phyloP scores from a whole-genome alignment of 2,113 vertebrate genomes.

The Dipodomys merriami region DNA sequence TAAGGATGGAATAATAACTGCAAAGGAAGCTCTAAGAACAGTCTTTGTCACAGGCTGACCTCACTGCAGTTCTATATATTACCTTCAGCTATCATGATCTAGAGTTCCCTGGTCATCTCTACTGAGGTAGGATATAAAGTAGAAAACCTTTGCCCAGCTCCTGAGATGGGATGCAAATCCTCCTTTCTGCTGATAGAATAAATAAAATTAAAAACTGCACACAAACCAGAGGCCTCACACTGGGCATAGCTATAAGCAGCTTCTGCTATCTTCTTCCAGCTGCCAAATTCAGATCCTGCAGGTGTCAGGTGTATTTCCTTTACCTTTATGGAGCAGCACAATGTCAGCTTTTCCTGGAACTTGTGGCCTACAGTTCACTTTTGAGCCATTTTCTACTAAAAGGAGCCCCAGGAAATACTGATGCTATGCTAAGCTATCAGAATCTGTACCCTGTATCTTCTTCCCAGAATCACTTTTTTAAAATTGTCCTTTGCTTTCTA shows the following conservation, averaged over 20 bases:
- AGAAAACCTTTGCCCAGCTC: not conserved
- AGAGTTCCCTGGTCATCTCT: not conserved
- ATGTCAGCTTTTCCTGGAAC: not conserved
- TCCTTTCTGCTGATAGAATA: not conserved
- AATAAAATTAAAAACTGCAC: not conserved
- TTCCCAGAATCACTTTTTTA: not conserved
- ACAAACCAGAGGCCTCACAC: no score
- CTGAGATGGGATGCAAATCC: not conserved
- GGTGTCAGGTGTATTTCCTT: not conserved
- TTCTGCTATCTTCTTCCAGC: not conserved
- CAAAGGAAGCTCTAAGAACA: not conserved
- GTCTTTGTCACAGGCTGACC: no score
- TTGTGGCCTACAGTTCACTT: not conserved
- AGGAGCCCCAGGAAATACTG: not conserved
- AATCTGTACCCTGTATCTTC: not conserved
- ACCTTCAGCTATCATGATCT: not conserved
- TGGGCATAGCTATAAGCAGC: not conserved
- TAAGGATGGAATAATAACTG: not conserved
- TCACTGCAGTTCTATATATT: not conserved
- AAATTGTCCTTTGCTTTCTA: not conserved
- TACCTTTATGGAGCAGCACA: not conserved
- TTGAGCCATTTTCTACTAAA: not conserved
- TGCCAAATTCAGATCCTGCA: not conserved
- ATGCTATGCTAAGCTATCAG: not conserved
- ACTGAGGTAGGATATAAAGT: not conserved